phyloP scores from a whole-genome alignment of 2,113 vertebrate genomes.

The Dicrurus megarhynchus region DNA sequence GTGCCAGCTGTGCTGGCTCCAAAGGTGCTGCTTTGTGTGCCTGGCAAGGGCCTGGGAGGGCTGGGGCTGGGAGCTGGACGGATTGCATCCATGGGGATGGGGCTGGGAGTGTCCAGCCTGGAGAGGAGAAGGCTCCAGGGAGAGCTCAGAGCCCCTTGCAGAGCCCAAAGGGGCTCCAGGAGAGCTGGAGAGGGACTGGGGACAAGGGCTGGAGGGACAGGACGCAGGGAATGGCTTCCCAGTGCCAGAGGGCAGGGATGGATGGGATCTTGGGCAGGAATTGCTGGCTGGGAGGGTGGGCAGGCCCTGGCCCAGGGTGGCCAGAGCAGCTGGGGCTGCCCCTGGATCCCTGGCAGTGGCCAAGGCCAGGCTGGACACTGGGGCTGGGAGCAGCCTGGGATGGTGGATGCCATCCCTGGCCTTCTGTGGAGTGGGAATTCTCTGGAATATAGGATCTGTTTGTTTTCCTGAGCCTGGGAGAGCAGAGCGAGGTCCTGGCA shows the following conservation, averaged over 20 bases:
- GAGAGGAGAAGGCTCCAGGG: fast-evolving
- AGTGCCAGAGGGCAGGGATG: neutral
- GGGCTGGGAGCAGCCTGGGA: neutral
- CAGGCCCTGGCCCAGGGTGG: neutral
- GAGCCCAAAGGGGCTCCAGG: neutral
- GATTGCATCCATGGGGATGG: neutral
- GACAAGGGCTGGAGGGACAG: neutral
- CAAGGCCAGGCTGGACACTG: neutral
- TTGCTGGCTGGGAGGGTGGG: neutral
- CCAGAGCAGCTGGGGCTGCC: neutral
- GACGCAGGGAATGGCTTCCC: neutral
- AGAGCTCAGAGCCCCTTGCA: neutral
- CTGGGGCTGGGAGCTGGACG: fast-evolving
- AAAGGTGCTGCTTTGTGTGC: neutral
- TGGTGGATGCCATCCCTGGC: neutral
- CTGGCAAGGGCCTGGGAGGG: neutral
- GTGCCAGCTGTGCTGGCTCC: neutral
- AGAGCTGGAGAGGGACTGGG: neutral
- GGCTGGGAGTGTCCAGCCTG: neutral
- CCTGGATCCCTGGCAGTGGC: neutral
- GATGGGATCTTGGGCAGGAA: neutral
- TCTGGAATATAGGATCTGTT: neutral
- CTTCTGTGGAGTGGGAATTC: neutral
- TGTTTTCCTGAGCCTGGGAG: neutral
- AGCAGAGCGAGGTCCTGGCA: neutral